Evolutionary conservation across 37 sponge, comb jelly and placozoan species (phyloP).

Genomic region (Bolinopsis microptera): DNA sequence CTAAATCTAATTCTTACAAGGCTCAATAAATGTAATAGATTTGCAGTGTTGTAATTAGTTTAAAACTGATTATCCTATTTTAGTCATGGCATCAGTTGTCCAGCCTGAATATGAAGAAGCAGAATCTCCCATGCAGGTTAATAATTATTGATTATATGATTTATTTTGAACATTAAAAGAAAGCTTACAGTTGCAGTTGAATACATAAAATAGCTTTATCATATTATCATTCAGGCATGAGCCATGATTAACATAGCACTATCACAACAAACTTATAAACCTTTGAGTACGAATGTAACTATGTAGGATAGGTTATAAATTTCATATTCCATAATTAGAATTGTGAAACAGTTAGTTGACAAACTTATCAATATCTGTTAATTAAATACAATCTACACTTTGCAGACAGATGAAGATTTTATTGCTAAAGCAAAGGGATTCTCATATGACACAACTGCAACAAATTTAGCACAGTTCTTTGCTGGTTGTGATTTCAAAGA

Average conservation of each 20-base stretch:
- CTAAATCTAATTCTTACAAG: too few relatives aligned
- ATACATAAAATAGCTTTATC: too few relatives aligned
- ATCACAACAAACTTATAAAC: background rate
- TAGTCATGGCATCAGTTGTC: background rate
- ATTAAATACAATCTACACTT: too few relatives aligned
- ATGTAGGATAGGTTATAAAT: background rate
- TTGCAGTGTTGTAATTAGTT: too few relatives aligned
- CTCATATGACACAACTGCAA: conserved; percentile 22
- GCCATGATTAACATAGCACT: background rate
- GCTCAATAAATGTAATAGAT: too few relatives aligned
- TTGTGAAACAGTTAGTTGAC: too few relatives aligned
- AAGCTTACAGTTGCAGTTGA: too few relatives aligned
- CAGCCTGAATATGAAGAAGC: background rate
- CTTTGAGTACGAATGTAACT: background rate
- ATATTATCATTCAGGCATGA: too few relatives aligned
- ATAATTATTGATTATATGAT: background rate
- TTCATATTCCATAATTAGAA: too few relatives aligned
- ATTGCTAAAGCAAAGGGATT: conserved; percentile 57
- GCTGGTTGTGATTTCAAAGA: conserved; percentile 61
- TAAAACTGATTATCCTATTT: too few relatives aligned
- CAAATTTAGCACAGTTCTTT: conserved; percentile 12
- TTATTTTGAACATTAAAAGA: background rate
- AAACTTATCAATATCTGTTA: too few relatives aligned
- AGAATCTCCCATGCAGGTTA: background rate
- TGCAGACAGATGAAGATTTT: conserved; percentile 10